Conservation (phyloP, 2,797 vertebrate genomes). For the Selene dorsalis region DNA sequence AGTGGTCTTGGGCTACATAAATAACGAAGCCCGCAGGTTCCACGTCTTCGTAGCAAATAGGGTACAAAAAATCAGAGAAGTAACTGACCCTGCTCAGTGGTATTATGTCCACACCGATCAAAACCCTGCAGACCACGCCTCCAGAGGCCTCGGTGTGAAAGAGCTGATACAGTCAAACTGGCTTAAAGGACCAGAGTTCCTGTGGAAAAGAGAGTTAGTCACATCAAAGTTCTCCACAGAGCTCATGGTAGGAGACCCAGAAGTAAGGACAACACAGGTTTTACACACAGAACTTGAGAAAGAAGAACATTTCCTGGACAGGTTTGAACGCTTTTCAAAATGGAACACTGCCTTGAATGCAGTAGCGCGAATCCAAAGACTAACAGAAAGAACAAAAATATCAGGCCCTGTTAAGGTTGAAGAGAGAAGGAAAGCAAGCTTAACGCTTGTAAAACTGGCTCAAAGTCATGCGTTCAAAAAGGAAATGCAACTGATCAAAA, state of each 20-base stretch:
- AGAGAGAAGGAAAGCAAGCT: too few relatives aligned
- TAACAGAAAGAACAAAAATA: background rate
- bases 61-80: background rate
- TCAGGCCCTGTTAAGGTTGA: too few relatives aligned
- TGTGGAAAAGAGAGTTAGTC: constrained; percentile 36
- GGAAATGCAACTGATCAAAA: too few relatives aligned
- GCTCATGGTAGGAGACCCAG: constrained; percentile 43
- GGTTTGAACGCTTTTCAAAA: too few relatives aligned
- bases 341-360: constrained; percentile 6
- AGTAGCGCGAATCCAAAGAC: constrained; percentile 5
- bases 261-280: constrained; percentile 23
- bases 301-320: too few relatives aligned
- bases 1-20: background rate
- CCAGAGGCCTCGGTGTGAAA: background rate
- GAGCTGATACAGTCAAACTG: background rate
- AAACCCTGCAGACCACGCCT: background rate
- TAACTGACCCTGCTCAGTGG: background rate
- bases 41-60: background rate
- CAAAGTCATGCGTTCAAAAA: too few relatives aligned
- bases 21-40: background rate
- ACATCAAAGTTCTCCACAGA: background rate
- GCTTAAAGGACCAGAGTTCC: constrained; percentile 33
- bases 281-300: background rate
- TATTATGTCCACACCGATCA: background rate
- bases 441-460: too few relatives aligned